Conservation (phyloP, 2,888 invertebrate genomes). For the Gonocerus acuteangulatus region DNA sequence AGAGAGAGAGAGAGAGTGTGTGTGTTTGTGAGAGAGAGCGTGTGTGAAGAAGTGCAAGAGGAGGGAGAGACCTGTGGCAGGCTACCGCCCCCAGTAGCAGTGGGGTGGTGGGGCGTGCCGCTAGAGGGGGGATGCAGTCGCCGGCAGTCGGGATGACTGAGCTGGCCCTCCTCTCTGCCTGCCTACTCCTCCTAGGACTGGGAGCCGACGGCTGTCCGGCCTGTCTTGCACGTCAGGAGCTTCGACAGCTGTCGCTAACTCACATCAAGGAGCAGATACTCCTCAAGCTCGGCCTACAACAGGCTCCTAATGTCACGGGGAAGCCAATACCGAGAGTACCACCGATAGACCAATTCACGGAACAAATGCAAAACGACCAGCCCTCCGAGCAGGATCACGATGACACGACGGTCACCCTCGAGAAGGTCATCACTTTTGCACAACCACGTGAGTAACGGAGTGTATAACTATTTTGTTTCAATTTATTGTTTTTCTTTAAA, state of each 20-base stretch:
- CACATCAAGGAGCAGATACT: slow-evolving; percentile 55
- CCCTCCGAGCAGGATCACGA: slow-evolving; percentile 42
- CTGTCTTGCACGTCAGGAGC: slow-evolving; percentile 52
- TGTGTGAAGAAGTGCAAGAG: too few species aligned
- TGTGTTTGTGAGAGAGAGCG: too few species aligned
- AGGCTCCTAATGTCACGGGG: slow-evolving; percentile 55
- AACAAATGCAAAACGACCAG: slow-evolving; percentile 46
- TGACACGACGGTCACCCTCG: slow-evolving; percentile 58
- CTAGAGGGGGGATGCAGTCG: background rate
- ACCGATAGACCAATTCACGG: slow-evolving; percentile 34
- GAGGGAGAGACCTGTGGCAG: too few species aligned
- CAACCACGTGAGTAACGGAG: slow-evolving; percentile 42
- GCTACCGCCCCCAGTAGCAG: too few species aligned
- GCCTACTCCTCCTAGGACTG: background rate
- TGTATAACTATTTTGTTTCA: too few species aligned
- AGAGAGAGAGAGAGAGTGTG: too few species aligned
- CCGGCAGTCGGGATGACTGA: slow-evolving; percentile 8
- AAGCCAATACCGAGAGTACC: slow-evolving; percentile 47
- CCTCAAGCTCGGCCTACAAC: slow-evolving; percentile 51
- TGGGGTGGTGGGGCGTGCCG: background rate
- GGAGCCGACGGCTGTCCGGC: slow-evolving; percentile 45
- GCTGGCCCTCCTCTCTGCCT: slow-evolving; percentile 12
- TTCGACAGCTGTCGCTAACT: slow-evolving; percentile 50
- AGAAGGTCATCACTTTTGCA: slow-evolving; percentile 61
- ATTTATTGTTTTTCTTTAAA: too few species aligned